Evolutionary conservation across 2,888 invertebrate genomes (phyloP).

Genomic region (Sesamia inferens): DNA sequence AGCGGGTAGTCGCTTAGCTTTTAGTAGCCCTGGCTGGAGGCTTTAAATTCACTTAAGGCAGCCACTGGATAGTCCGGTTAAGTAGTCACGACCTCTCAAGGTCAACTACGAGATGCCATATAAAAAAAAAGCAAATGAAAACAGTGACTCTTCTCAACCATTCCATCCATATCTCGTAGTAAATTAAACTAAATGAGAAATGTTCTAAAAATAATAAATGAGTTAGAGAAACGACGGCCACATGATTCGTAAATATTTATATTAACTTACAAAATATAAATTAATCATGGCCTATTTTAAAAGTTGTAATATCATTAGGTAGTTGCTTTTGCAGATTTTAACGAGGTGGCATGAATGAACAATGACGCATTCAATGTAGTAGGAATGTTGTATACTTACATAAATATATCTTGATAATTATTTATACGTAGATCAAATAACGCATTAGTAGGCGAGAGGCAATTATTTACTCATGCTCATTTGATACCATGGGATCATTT

Average conservation of each 20-base stretch:
- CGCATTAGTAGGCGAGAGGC: background rate
- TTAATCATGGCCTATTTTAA: slow-evolving; percentile 48
- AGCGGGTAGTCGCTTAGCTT: no score
- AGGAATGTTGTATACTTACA: slow-evolving; percentile 16
- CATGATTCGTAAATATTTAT: slow-evolving; percentile 37
- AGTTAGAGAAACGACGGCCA: slow-evolving; percentile 10
- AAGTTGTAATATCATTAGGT: slow-evolving; percentile 12
- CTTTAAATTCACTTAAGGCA: no score
- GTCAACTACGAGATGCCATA: no score
- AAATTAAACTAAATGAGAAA: slow-evolving; percentile 16
- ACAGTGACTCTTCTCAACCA: slow-evolving; percentile 6
- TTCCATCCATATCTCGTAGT: background rate
- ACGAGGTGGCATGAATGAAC: slow-evolving; percentile 46
- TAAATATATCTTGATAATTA: slow-evolving; percentile 5
- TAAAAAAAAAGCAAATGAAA: no score
- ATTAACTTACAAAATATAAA: slow-evolving; percentile 34
- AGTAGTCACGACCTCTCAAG: no score
- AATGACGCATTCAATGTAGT: slow-evolving; percentile 44
- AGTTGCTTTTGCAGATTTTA: slow-evolving; percentile 45
- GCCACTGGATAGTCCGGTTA: no score
- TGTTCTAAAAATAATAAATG: slow-evolving; percentile 45
- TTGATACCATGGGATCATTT: background rate
- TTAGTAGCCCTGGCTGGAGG: no score
- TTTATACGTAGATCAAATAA: background rate
- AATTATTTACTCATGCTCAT: background rate